Evolutionary conservation across 2,888 invertebrate species (phyloP).

Genomic region (Exocentrus adspersus): DNA sequence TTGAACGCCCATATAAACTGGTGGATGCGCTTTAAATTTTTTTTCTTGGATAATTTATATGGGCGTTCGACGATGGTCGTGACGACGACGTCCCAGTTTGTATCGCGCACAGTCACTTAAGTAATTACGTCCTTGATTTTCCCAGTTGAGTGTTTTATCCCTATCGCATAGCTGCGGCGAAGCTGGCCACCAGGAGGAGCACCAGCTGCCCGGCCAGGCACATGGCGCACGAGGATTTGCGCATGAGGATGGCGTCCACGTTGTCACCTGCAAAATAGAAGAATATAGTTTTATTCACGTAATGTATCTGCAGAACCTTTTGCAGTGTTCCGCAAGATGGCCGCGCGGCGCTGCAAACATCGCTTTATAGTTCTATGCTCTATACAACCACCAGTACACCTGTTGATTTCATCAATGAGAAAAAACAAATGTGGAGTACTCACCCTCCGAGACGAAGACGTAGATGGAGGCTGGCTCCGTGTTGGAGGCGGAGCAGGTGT

Average conservation of each 20-base stretch:
- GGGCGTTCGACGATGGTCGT: neutral
- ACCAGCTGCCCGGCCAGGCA: conserved; percentile 60
- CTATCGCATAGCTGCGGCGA: conserved; percentile 61
- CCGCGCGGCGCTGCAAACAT: too few species aligned
- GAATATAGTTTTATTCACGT: too few species aligned
- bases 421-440: too few species aligned
- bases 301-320: too few species aligned
- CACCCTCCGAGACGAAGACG: conserved; percentile 92
- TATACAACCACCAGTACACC: too few species aligned
- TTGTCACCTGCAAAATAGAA: conserved; percentile 78
- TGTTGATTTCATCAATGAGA: too few species aligned
- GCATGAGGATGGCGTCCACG: conserved; percentile 88
- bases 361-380: too few species aligned
- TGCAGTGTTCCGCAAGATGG: too few species aligned
- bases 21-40: too few species aligned
- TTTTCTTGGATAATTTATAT: too few species aligned
- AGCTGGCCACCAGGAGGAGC: conserved; percentile 56
- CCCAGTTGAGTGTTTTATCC: conserved; percentile 5
- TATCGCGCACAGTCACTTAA: conserved; percentile 36
- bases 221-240: conserved; percentile 69
- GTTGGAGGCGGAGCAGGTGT: conserved; percentile 90
- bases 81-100: too few species aligned
- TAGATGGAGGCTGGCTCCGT: conserved; percentile 89
- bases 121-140: neutral
- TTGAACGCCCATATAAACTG: conserved; percentile 21